These are phyloP conservation scores for Phallusia fumigata DNA, from an alignment of 23 tunicate genomes.

Conservation along the genomic window DNA sequence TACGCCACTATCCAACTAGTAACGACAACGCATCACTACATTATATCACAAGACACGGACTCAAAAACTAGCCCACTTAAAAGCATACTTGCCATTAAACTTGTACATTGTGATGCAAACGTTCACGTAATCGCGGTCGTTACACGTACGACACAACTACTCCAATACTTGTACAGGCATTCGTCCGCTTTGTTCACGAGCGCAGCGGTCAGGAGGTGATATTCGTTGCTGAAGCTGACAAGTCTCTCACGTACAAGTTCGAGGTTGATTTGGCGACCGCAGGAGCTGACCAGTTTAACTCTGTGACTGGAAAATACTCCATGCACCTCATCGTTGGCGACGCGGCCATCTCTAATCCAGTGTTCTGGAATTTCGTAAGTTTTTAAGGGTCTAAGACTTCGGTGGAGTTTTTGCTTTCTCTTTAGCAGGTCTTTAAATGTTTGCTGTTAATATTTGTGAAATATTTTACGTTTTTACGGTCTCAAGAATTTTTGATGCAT, in stretches of 20 bases:
- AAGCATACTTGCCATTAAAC: too few relatives aligned
- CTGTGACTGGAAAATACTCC: conserved; percentile 68
- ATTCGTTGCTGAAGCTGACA: conserved; percentile 84
- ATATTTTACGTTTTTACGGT: neutral
- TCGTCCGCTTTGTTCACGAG: conserved; percentile 63
- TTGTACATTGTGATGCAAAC: too few relatives aligned
- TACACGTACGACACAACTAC: too few relatives aligned
- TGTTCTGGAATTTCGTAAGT: conserved; percentile 91
- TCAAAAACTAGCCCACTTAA: too few relatives aligned
- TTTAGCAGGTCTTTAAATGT: too few relatives aligned
- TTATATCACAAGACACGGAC: too few relatives aligned
- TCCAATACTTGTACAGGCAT: conserved; percentile 40
- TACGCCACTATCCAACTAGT: too few relatives aligned
- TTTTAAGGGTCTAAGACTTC: neutral
- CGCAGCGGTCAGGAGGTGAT: conserved; percentile 65
- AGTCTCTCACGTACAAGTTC: conserved; percentile 55
- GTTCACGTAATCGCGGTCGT: too few relatives aligned
- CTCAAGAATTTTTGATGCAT: too few relatives aligned
- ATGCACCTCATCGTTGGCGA: conserved; percentile 94
- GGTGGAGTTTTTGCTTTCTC: too few relatives aligned
- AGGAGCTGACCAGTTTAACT: conserved; percentile 64
- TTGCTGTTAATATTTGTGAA: too few relatives aligned
- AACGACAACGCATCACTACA: too few relatives aligned
- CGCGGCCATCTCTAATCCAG: conserved; percentile 84
- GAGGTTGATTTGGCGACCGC: conserved; percentile 77